Evolutionary conservation across 2,888 invertebrate genomes (phyloP).

Genomic region (Philereme vetulata): DNA sequence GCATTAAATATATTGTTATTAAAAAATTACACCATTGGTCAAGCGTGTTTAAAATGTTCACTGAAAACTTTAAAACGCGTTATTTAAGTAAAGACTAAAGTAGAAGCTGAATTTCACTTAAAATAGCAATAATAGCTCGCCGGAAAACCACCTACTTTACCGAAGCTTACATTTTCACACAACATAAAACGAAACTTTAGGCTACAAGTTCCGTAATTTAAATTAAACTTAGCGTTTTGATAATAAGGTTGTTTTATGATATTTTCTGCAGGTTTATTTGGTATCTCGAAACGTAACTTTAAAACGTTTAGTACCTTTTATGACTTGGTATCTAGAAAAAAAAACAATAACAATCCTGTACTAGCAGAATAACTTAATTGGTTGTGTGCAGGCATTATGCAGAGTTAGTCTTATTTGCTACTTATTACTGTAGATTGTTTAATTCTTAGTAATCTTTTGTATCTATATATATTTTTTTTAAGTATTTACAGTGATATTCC

Average conservation of each 20-base stretch:
- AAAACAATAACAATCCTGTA: no score
- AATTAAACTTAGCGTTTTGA: constrained; percentile 5
- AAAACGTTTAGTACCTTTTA: no score
- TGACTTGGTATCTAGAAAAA: no score
- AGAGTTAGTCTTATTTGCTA: no score
- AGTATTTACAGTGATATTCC: no score
- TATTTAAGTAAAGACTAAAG: constrained; percentile 1
- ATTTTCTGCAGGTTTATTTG: background rate
- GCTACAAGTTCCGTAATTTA: constrained; percentile 9
- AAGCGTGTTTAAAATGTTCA: background rate
- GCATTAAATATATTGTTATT: no score
- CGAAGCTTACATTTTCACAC: constrained; percentile 12
- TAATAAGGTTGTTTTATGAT: background rate
- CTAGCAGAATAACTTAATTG: no score
- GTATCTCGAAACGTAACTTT: no score
- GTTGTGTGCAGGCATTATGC: no score
- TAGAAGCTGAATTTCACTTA: background rate
- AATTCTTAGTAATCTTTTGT: no score
- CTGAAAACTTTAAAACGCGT: background rate
- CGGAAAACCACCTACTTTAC: constrained; percentile 13
- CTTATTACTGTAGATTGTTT: no score
- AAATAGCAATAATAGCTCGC: constrained; percentile 9
- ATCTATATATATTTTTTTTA: no score
- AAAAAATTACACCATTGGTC: background rate
- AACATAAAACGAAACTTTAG: constrained; percentile 11